Base-by-base conservation (phyloP, 2,797 vertebrate genomes). In the Threskiornis aethiopicus region DNA sequence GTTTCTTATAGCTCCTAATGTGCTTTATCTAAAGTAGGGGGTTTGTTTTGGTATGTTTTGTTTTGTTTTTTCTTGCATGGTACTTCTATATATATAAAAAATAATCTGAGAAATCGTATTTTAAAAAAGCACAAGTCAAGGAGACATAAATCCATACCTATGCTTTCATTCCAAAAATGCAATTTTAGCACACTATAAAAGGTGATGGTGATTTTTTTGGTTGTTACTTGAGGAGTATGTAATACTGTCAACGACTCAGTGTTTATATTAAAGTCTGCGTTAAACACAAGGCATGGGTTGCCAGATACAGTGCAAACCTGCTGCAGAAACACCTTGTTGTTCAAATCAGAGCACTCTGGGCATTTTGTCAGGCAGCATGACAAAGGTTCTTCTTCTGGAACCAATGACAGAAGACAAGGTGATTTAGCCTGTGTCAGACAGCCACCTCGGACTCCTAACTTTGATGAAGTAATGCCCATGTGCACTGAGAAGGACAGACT, bases 121-220 rank as follows among this genome's bases (percentile, higher is more conserved):
- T 66, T 21, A 46, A 41, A 67, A 69, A 37, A 7, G n/a, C 3
- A 39, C 5, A 39, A 39, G 11, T 52, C 29, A 57, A 19, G 22
- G 11, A 62, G 39, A 42, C 13, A 37, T 35, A 69, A 73, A 57
- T 28, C 10, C 22, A 13, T 47, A 42, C 13, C 22, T n/a, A 0
- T 69, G 17, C 2, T 72, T 88, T 92, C 35, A 37, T 83, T 87
- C 11, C 1, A 75, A 62, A 46, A 20, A 21, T 2, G 24, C 3
- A 25, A 12, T 78, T 87, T 64, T 66, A 62, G 6, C 29, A n/a
- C 28, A 49, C 17, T 37, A 16, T 41, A 72, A 62, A 57, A 59
- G 4, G 10, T 13, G 8, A 9, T 15, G 15, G 13, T 33, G 3
- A 0, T 0, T 33, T 24, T 67, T 54, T 67, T 39, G 5, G 4